Percentiles rank a stretch among this genome's conserved stretches.
These are phyloP conservation scores for Tyria jacobaeae DNA, from an alignment of 2,888 invertebrate genomes.

Conservation along the genomic window DNA sequence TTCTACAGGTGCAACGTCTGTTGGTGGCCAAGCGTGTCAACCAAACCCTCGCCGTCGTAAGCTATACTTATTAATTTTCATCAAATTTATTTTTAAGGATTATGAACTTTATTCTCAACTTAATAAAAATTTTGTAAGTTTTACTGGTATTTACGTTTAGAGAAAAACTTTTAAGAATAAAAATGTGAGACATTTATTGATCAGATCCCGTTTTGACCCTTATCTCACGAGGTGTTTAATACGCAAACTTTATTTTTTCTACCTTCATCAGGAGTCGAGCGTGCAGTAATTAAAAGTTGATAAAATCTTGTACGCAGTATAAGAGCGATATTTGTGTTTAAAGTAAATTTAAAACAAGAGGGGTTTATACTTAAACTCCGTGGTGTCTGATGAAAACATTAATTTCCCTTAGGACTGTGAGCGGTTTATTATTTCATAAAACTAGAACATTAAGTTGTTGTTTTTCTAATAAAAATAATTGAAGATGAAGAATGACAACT, in stretches of 20 bases:
- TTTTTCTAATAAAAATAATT: conserved; percentile 32
- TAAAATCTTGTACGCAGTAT: conserved; percentile 39
- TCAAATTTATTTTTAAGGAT: conserved; percentile 24
- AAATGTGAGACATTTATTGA: conserved; percentile 57
- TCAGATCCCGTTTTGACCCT: conserved; percentile 48
- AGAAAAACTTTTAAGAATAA: conserved; percentile 59
- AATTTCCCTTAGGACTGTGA: conserved; percentile 70
- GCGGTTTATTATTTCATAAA: conserved; percentile 65
- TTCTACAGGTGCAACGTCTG: conserved; percentile 81
- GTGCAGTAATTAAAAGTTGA: conserved; percentile 49
- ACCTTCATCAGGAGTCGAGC: conserved; percentile 30
- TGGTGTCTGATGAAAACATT: conserved; percentile 62
- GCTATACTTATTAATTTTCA: conserved; percentile 36
- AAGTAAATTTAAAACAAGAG: conserved; percentile 57
- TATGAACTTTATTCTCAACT: conserved; percentile 50
- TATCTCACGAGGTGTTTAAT: conserved; percentile 58
- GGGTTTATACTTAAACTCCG: conserved; percentile 53
- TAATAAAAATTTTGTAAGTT: conserved; percentile 15
- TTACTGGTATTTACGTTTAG: conserved; percentile 17
- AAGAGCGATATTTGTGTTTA: conserved; percentile 39
- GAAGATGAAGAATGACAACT: conserved; percentile 12
- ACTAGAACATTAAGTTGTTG: conserved; percentile 51
- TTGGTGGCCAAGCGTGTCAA: conserved; percentile 78
- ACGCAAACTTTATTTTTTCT: conserved; percentile 50
- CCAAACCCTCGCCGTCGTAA: conserved; percentile 41